Percentiles rank a stretch among this genome's conserved stretches.
Evolutionary conservation across 1,140 invertebrate genomes (phyloP).

Genomic region (Pinna nobilis): DNA sequence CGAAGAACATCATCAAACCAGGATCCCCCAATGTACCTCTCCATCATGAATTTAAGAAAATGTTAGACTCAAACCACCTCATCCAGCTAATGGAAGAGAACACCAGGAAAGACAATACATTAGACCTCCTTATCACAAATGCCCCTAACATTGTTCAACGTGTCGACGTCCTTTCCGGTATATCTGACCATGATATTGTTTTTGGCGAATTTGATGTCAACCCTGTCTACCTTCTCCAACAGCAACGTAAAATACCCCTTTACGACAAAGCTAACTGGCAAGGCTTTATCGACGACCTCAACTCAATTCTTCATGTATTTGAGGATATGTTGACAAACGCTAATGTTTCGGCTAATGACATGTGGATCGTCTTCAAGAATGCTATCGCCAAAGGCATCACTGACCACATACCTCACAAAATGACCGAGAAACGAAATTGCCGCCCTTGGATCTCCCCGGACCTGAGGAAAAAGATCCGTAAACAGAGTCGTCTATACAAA

Average conservation of each 20-base stretch:
- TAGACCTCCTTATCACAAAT: constrained; percentile 12
- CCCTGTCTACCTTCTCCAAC: neutral
- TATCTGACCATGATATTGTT: constrained; percentile 23
- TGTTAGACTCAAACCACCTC: constrained; percentile 12
- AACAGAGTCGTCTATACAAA: too few species aligned
- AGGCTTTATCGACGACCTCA: neutral
- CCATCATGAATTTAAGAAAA: constrained; percentile 22
- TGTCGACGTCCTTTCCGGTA: neutral
- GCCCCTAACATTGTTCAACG: neutral
- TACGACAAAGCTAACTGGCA: constrained; percentile 34
- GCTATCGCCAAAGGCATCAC: too few species aligned
- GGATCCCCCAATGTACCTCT: neutral
- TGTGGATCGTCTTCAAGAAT: too few species aligned
- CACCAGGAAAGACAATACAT: constrained; percentile 5
- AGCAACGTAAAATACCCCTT: constrained; percentile 9
- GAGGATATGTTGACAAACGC: too few species aligned
- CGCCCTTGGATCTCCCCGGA: too few species aligned
- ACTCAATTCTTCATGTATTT: too few species aligned
- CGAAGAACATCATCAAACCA: constrained; percentile 2
- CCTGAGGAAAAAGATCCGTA: too few species aligned
- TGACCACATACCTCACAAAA: too few species aligned
- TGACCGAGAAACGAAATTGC: too few species aligned
- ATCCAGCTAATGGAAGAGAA: constrained; percentile 18
- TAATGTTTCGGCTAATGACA: too few species aligned
- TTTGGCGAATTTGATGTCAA: constrained; percentile 8